Conservation (phyloP, 2,113 vertebrate genomes). For the Oncorhynchus mykiss region DNA sequence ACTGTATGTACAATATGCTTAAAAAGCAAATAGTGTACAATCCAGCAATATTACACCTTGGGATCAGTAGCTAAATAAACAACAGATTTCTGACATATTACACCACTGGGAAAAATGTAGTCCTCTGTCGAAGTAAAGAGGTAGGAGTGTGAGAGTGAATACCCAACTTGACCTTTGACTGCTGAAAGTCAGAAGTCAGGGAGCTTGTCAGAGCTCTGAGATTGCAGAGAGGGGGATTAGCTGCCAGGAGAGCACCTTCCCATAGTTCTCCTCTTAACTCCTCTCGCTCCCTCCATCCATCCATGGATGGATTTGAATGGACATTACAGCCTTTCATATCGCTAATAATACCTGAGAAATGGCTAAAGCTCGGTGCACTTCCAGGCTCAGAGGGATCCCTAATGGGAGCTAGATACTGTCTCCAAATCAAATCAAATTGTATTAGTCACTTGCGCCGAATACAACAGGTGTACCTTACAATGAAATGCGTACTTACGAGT, state of each 20-base stretch:
- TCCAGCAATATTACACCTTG: background rate
- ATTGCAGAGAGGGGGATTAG: background rate
- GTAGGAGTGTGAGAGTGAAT: slow-evolving; percentile 1
- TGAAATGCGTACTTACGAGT: too few species aligned
- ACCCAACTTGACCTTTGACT: slow-evolving; percentile 15
- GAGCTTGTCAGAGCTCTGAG: background rate
- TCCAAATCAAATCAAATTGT: background rate
- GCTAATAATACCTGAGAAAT: slow-evolving; percentile 11
- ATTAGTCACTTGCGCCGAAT: too few species aligned
- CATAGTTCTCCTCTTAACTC: background rate
- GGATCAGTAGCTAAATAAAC: background rate
- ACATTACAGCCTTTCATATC: background rate
- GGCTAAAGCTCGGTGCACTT: background rate
- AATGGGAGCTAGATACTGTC: background rate
- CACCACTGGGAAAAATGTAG: background rate
- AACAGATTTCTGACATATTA: background rate
- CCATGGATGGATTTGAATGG: background rate
- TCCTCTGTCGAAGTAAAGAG: background rate
- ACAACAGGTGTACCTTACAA: too few species aligned
- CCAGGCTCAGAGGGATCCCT: background rate
- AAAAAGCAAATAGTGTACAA: background rate
- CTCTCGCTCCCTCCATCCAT: background rate
- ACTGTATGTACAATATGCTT: background rate
- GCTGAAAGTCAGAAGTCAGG: background rate
- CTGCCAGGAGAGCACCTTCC: background rate